phyloP scores from a whole-genome alignment of 2,888 invertebrate species.

The Drosophila monieri region DNA sequence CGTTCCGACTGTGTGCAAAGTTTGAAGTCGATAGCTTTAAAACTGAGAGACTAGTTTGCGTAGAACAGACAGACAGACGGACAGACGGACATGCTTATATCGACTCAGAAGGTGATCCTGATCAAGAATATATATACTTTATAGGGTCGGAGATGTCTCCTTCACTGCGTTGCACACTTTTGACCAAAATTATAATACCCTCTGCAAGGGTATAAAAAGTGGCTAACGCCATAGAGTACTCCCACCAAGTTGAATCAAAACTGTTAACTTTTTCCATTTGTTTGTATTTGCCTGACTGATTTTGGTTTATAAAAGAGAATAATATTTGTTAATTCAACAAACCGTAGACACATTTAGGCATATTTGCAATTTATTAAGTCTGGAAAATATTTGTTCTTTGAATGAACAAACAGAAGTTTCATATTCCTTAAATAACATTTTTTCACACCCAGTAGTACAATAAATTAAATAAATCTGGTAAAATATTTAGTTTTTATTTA shows the following conservation, averaged over 20 bases:
- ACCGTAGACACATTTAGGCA: not conserved
- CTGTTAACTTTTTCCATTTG: not conserved
- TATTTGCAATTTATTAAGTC: not conserved
- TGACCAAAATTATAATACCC: conserved; percentile 47
- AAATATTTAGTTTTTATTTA: not conserved
- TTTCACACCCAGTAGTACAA: not conserved
- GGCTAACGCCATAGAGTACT: not conserved
- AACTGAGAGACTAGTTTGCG: no score
- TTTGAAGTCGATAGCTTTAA: no score
- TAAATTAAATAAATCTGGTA: not conserved
- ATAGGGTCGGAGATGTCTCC: no score
- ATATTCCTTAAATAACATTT: not conserved
- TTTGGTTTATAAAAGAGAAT: not conserved
- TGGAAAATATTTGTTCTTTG: no score
- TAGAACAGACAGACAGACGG: no score
- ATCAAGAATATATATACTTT: no score
- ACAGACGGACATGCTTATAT: no score
- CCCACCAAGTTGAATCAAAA: not conserved
- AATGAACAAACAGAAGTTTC: no score
- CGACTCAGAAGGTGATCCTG: no score
- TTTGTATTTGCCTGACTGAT: not conserved
- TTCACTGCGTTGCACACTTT: no score
- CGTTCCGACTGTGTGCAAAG: no score
- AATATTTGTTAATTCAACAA: not conserved
- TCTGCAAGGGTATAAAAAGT: not conserved